Percentiles rank a stretch among this genome's conserved stretches.
These are phyloP conservation scores for Macropodus opercularis DNA, from an alignment of 2,797 vertebrate genomes.

Conservation along the genomic window DNA sequence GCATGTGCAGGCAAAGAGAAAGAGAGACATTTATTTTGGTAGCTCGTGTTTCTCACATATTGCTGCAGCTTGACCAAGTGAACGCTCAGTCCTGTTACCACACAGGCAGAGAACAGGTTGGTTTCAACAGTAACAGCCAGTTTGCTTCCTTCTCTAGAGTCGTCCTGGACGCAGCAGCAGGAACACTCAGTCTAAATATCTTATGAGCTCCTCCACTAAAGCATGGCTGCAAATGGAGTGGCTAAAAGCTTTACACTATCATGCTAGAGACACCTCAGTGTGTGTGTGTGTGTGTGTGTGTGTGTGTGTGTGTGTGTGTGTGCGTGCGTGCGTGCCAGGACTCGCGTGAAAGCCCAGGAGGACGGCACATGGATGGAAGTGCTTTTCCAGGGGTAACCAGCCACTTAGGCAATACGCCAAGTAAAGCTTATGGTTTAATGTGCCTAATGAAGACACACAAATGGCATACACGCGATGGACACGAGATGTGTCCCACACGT, in stretches of 20 bases:
- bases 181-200: conserved; percentile 10
- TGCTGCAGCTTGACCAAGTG: too few relatives aligned
- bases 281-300: conserved; percentile 10
- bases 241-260: conserved; percentile 27
- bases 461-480: not conserved
- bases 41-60: not conserved
- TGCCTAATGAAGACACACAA: not conserved
- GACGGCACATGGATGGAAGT: not conserved
- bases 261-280: conserved; percentile 3
- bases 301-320: not conserved
- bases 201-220: conserved; percentile 29
- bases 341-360: conserved; percentile 5
- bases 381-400: conserved; percentile 17
- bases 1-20: not conserved
- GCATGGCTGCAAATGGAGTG: conserved; percentile 47
- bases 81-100: too few relatives aligned
- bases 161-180: conserved; percentile 1
- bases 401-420: conserved; percentile 8
- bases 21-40: not conserved
- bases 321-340: not conserved
- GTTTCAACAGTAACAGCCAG: too few relatives aligned
- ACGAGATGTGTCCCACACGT: not conserved
- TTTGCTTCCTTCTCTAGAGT: not conserved
- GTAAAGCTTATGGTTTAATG: conserved; percentile 5
- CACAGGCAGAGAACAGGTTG: too few relatives aligned